phyloP scores from a whole-genome alignment of 2,113 vertebrate genomes.

The Microcebus tavaratra region DNA sequence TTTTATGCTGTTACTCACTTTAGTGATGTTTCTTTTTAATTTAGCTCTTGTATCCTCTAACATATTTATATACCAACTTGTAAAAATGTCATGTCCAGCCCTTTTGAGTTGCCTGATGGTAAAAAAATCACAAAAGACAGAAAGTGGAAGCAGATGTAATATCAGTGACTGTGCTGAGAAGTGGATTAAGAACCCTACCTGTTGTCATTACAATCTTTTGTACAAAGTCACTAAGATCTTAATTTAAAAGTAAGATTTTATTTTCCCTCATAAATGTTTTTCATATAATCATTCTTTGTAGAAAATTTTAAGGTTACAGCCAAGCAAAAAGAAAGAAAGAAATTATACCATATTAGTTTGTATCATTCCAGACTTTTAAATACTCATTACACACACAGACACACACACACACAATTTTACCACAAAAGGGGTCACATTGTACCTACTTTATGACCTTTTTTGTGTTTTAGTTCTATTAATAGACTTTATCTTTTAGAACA shows the following conservation, averaged over 20 bases:
- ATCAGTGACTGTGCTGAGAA: rapidly evolving
- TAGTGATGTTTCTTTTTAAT: conserved; percentile 26
- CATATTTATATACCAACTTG: conserved; percentile 39
- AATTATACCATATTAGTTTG: neutral
- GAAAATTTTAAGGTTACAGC: neutral
- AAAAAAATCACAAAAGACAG: neutral
- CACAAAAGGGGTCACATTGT: neutral
- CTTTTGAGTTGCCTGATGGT: neutral
- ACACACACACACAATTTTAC: neutral
- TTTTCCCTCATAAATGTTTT: neutral
- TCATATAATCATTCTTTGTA: neutral
- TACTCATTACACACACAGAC: neutral
- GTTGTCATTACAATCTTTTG: neutral
- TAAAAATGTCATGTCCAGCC: neutral
- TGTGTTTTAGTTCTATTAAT: neutral
- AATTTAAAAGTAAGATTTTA: conserved; percentile 5
- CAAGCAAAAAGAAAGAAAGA: neutral
- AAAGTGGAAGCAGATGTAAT: neutral
- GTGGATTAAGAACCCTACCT: neutral
- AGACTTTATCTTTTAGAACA: neutral
- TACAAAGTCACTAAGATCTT: neutral
- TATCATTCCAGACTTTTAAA: neutral
- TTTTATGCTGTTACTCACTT: conserved; percentile 54
- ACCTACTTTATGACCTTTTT: neutral
- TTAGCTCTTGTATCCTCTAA: neutral